Conservation (phyloP, 2,888 invertebrate species). For the Podabrus alpinus region DNA sequence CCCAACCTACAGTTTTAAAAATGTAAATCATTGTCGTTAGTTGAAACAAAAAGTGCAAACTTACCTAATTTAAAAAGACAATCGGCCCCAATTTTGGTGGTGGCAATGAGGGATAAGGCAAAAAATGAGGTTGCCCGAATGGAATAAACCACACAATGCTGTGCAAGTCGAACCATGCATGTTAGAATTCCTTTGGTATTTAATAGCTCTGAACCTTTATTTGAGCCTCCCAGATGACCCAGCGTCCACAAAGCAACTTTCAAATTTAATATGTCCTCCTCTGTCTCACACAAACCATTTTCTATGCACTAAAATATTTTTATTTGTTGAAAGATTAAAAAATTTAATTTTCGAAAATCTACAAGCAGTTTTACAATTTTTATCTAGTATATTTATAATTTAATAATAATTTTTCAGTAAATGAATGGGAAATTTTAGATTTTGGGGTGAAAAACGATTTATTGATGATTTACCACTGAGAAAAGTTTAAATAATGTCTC, state of each 20-base stretch:
- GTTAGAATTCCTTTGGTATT: conserved; percentile 58
- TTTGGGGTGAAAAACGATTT: too few species aligned
- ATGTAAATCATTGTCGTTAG: background rate
- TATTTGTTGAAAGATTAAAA: background rate
- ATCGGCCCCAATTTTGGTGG: conserved; percentile 83
- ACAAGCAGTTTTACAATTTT: too few species aligned
- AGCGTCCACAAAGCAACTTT: conserved; percentile 91
- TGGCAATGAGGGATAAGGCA: conserved; percentile 82
- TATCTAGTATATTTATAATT: too few species aligned
- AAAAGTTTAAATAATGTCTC: too few species aligned
- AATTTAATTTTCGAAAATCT: too few species aligned
- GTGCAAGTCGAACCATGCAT: conserved; percentile 69
- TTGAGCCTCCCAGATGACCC: conserved; percentile 80
- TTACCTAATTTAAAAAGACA: conserved; percentile 71
- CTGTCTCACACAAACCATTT: conserved; percentile 63
- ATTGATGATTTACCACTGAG: too few species aligned
- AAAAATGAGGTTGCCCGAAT: conserved; percentile 89
- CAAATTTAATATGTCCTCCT: conserved; percentile 73
- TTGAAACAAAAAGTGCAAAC: conserved; percentile 27
- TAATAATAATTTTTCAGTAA: too few species aligned
- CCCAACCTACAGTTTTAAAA: conserved; percentile 63
- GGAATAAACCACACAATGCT: conserved; percentile 81
- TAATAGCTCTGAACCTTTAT: conserved; percentile 75
- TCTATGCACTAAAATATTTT: conserved; percentile 45
- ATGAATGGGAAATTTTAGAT: too few species aligned